Evolutionary conservation across 1,140 invertebrate genomes (phyloP).

Genomic region (Holotrichia oblita): DNA sequence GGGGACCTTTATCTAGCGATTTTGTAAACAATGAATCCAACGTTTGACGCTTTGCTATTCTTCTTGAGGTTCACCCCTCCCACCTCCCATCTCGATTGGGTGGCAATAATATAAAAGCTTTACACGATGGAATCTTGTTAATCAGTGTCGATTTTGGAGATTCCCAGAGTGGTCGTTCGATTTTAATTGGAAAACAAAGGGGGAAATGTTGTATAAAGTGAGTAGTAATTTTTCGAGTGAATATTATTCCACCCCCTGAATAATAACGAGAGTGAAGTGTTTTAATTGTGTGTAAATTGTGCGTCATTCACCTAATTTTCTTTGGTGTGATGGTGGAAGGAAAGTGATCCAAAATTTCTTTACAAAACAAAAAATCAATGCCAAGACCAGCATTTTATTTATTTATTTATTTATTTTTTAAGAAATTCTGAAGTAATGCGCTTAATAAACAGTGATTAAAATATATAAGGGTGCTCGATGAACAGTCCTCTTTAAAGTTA

Average conservation of each 20-base stretch:
- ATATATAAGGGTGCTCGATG: too few relatives aligned
- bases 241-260: background rate
- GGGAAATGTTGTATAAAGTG: background rate
- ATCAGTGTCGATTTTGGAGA: background rate
- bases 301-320: too few relatives aligned
- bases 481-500: too few relatives aligned
- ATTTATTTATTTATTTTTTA: too few relatives aligned
- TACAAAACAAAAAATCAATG: too few relatives aligned
- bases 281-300: too few relatives aligned
- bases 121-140: background rate
- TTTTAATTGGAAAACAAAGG: background rate
- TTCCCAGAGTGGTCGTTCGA: background rate
- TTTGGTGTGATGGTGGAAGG: too few relatives aligned
- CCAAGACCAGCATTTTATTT: too few relatives aligned
- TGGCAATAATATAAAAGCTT: background rate
- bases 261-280: background rate
- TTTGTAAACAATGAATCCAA: slow-evolving; percentile 28
- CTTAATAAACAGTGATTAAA: too few relatives aligned
- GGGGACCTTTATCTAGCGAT: background rate
- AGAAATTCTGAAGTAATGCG: too few relatives aligned
- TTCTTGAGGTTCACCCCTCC: slow-evolving; percentile 1
- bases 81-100: background rate
- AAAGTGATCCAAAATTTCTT: too few relatives aligned
- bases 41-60: background rate
- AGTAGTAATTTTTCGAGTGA: background rate